phyloP scores from a whole-genome alignment of 2,888 invertebrate genomes.

The Xestia c-nigrum region DNA sequence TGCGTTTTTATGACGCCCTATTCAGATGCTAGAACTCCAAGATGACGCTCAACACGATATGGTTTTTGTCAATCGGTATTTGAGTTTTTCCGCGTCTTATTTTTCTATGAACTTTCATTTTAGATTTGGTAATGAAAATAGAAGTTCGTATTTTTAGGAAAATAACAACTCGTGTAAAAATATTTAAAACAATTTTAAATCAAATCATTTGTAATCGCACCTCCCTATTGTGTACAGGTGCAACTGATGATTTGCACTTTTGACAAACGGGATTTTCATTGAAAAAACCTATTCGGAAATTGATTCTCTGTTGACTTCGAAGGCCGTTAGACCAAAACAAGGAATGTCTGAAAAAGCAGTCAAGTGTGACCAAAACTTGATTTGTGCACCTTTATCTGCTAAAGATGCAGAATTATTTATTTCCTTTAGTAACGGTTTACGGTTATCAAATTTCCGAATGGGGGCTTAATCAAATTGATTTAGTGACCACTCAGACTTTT shows the following conservation, averaged over 20 bases:
- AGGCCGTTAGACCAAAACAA: slow-evolving; percentile 47
- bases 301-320: slow-evolving; percentile 50
- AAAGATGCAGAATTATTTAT: slow-evolving; percentile 46
- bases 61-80: slow-evolving; percentile 53
- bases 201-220: slow-evolving; percentile 49
- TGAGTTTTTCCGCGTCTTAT: slow-evolving; percentile 17
- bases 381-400: slow-evolving; percentile 46
- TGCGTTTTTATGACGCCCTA: slow-evolving; percentile 59
- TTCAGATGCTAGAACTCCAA: slow-evolving; percentile 45
- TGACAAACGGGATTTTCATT: slow-evolving; percentile 55
- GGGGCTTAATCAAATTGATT: slow-evolving; percentile 41
- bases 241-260: slow-evolving; percentile 59
- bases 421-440: slow-evolving; percentile 27
- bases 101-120: slow-evolving; percentile 14
- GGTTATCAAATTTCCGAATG: slow-evolving; percentile 23
- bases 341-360: slow-evolving; percentile 39
- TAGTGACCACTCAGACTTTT: slow-evolving; percentile 8
- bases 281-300: slow-evolving; percentile 52
- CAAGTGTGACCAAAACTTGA: slow-evolving; percentile 49
- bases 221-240: slow-evolving; percentile 36
- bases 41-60: slow-evolving; percentile 31
- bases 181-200: slow-evolving; percentile 47
- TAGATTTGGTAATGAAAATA: not conserved
- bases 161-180: slow-evolving; percentile 32
- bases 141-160: slow-evolving; percentile 3